Percentiles rank a stretch among this genome's conserved stretches.
Evolutionary conservation across 2,888 invertebrate species (phyloP).

Genomic region (Trachelus iudaicus): DNA sequence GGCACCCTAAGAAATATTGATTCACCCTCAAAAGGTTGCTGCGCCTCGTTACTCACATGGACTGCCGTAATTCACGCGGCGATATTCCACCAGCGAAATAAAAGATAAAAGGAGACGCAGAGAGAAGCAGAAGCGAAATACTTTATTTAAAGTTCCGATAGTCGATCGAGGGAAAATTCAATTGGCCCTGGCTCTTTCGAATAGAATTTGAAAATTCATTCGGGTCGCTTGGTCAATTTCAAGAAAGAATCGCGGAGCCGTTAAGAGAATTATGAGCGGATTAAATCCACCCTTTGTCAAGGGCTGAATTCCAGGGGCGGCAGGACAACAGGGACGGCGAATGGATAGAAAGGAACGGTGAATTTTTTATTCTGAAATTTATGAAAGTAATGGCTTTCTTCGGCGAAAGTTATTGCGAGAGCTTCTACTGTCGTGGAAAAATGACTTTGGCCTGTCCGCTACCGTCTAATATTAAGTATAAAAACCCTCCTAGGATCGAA

Average conservation of each 20-base stretch:
- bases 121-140: not conserved
- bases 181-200: not conserved
- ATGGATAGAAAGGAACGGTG: not conserved
- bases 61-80: not conserved
- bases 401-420: not conserved
- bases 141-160: not conserved
- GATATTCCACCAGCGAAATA: not conserved
- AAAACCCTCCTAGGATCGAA: not conserved
- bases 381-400: not conserved
- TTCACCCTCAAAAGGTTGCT: not conserved
- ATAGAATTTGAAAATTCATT: too few species aligned
- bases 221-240: not conserved
- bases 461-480: not conserved
- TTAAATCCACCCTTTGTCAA: not conserved
- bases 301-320: not conserved
- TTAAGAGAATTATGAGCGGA: not conserved
- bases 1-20: not conserved
- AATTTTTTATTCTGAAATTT: not conserved
- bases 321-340: not conserved
- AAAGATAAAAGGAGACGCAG: not conserved
- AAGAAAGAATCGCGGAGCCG: not conserved
- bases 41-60: not conserved
- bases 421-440: not conserved
- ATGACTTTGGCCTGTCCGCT: not conserved
- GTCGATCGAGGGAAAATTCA: not conserved